phyloP scores from a whole-genome alignment of 2,113 vertebrate genomes.

The Cavia porcellus region DNA sequence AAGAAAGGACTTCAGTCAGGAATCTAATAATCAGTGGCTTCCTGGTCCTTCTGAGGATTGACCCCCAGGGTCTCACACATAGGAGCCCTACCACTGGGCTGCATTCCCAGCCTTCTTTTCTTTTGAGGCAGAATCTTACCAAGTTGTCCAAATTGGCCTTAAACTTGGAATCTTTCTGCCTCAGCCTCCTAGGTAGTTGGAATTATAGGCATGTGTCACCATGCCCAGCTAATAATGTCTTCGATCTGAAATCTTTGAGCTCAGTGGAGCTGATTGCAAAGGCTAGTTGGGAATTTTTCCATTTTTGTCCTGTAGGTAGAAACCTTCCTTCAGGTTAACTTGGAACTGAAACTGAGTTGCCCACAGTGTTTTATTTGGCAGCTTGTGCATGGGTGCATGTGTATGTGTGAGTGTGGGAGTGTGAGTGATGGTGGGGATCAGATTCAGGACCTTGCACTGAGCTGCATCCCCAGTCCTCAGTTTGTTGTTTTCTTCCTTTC shows the following conservation, averaged over 20 bases:
- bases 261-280: conserved; percentile 21
- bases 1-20: not conserved
- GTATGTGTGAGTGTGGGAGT: too few relatives aligned
- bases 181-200: not conserved
- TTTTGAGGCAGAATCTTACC: not conserved
- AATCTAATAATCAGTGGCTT: not conserved
- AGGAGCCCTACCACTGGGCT: not conserved
- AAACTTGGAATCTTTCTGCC: not conserved
- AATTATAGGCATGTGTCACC: not conserved
- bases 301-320: conserved; percentile 19
- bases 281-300: conserved; percentile 17
- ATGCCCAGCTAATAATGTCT: not conserved
- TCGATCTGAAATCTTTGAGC: conserved; percentile 51
- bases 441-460: not conserved
- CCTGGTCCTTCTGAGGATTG: not conserved
- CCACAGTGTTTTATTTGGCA: conserved; percentile 50
- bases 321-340: conserved; percentile 63
- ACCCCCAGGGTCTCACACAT: not conserved
- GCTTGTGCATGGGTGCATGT: not conserved
- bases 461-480: not conserved
- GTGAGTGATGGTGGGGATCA: not conserved
- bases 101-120: not conserved
- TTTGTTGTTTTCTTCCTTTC: not conserved
- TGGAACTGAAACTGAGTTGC: conserved; percentile 38
- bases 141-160: not conserved